phyloP scores from a whole-genome alignment of 2,113 vertebrate species.

The Mungos mungo region DNA sequence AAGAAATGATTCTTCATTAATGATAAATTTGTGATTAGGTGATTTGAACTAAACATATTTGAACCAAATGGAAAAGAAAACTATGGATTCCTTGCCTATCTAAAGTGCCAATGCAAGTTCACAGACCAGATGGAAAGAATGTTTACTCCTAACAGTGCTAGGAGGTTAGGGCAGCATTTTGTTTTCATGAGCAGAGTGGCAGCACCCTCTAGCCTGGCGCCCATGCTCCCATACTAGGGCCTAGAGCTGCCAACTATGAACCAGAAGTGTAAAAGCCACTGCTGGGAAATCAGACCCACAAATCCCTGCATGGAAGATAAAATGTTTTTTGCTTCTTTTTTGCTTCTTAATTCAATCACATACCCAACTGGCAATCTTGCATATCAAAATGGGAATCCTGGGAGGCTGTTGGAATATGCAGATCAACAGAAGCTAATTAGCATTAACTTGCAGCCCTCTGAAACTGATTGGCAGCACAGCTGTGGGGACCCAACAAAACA shows the following conservation, averaged over 20 bases:
- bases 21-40: background rate
- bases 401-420: conserved; percentile 89
- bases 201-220: conserved; percentile 65
- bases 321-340: conserved; percentile 83
- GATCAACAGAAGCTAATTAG: conserved; percentile 93
- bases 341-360: conserved; percentile 87
- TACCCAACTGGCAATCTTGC: conserved; percentile 88
- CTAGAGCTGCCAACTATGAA: conserved; percentile 77
- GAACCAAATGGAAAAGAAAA: conserved; percentile 6
- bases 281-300: conserved; percentile 77
- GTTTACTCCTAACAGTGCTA: conserved; percentile 72
- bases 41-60: conserved; percentile 16
- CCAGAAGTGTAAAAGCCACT: conserved; percentile 77
- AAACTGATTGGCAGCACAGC: conserved; percentile 91
- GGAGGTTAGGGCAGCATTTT: conserved; percentile 63
- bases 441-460: conserved; percentile 89
- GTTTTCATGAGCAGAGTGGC: conserved; percentile 78
- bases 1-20: conserved; percentile 3
- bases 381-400: conserved; percentile 89
- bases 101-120: conserved; percentile 75
- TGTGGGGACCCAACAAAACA: conserved; percentile 89
- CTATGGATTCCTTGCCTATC: conserved; percentile 65
- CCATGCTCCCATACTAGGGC: conserved; percentile 49
- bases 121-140: conserved; percentile 83
- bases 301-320: conserved; percentile 80